phyloP scores from a whole-genome alignment of 1,140 invertebrate species.

The Lamellibrachia luymesi region DNA sequence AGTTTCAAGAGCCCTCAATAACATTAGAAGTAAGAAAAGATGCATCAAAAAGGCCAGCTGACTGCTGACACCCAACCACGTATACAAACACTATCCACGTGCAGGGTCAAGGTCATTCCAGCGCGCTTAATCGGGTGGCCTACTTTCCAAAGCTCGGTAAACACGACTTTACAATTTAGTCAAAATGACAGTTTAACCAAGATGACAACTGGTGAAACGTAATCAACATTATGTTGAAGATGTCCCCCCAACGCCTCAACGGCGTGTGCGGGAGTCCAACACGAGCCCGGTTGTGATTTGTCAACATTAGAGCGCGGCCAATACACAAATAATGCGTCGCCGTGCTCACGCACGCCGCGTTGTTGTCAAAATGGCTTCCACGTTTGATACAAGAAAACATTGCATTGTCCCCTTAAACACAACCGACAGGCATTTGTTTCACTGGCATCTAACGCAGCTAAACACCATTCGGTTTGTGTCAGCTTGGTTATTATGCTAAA shows the following conservation, averaged over 20 bases:
- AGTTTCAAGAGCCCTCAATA: background rate
- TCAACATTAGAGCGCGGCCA: background rate
- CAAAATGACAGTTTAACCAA: background rate
- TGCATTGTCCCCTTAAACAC: background rate
- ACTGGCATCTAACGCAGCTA: background rate
- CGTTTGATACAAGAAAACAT: background rate
- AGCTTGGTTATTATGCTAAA: background rate
- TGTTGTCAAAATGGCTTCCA: constrained; percentile 4
- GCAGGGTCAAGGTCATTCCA: background rate
- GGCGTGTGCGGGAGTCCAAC: background rate
- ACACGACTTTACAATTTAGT: background rate
- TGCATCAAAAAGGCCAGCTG: background rate
- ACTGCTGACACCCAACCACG: background rate
- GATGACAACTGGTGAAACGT: background rate
- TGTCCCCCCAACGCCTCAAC: background rate
- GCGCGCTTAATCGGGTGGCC: background rate
- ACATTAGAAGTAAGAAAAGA: background rate
- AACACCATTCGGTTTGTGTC: background rate
- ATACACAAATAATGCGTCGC: background rate
- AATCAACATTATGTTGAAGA: background rate
- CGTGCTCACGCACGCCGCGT: background rate
- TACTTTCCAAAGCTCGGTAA: background rate
- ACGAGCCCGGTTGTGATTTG: background rate
- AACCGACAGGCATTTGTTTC: background rate
- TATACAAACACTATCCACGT: constrained; percentile 1